Conservation (phyloP, 1,140 invertebrate genomes). For the Zophobas atratus region DNA sequence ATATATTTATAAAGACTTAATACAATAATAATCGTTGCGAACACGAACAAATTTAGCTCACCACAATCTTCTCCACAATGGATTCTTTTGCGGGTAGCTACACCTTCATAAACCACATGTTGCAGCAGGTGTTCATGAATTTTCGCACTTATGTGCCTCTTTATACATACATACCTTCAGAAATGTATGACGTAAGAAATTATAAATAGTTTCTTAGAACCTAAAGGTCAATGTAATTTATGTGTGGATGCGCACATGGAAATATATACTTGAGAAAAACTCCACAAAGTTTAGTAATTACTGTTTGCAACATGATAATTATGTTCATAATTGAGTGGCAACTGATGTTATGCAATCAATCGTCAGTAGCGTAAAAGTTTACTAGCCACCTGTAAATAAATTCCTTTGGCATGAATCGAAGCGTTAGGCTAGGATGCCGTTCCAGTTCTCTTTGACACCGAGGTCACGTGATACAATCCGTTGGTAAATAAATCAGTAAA, state of each 20-base stretch:
- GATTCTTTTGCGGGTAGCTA: constrained; percentile 1
- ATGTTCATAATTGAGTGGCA: constrained; percentile 16
- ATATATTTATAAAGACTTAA: no score
- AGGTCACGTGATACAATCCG: constrained; percentile 9
- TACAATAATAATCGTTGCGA: no score
- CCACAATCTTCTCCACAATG: not conserved
- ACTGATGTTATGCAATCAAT: constrained; percentile 15
- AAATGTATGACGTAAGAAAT: not conserved
- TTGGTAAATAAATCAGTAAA: constrained; percentile 30
- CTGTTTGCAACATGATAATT: not conserved
- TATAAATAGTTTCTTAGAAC: not conserved
- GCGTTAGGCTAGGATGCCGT: constrained; percentile 1
- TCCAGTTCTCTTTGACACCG: constrained; percentile 3
- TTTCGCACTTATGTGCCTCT: not conserved
- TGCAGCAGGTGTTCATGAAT: constrained; percentile 19
- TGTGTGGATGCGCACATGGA: not conserved
- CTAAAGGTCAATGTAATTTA: not conserved
- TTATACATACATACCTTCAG: not conserved
- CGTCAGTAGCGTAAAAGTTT: constrained; percentile 2
- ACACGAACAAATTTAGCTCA: no score
- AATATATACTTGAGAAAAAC: not conserved
- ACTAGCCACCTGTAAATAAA: constrained; percentile 12
- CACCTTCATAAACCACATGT: constrained; percentile 20
- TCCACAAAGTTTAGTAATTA: constrained; percentile 8
- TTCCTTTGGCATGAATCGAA: constrained; percentile 11